Evolutionary conservation across 2,113 vertebrate species (phyloP).

Genomic region (Chloroceryle aenea): DNA sequence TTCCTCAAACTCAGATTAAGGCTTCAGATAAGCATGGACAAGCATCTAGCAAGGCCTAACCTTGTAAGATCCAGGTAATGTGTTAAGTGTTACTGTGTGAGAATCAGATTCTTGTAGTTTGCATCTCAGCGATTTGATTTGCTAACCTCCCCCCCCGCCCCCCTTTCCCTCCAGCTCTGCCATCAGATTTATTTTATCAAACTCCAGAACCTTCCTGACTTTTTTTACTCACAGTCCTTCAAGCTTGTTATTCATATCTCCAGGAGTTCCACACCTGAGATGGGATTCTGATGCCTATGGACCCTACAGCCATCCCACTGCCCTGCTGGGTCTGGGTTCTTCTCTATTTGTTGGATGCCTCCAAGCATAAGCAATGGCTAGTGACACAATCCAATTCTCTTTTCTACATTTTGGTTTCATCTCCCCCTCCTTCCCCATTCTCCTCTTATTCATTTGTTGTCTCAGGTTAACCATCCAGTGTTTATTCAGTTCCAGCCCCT

Average conservation of each 20-base stretch:
- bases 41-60: neutral
- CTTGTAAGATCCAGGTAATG: neutral
- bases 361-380: neutral
- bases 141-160: too few relatives aligned
- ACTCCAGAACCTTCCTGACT: neutral
- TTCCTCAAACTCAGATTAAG: neutral
- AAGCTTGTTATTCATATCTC: neutral
- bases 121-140: neutral
- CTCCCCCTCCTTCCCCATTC: neutral
- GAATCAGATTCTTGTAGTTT: neutral
- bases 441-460: neutral
- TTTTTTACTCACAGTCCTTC: neutral
- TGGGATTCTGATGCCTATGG: neutral
- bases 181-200: too few relatives aligned
- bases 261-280: neutral
- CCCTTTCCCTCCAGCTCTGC: neutral
- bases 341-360: neutral
- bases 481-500: neutral
- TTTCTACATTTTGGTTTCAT: neutral
- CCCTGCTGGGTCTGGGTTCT: neutral
- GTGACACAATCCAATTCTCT: neutral
- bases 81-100: neutral
- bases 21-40: neutral
- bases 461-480: neutral
- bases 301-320: neutral